Percentiles rank a stretch among this genome's conserved stretches.
phyloP scores from a whole-genome alignment of 2,888 invertebrate species.

The Timema podura region DNA sequence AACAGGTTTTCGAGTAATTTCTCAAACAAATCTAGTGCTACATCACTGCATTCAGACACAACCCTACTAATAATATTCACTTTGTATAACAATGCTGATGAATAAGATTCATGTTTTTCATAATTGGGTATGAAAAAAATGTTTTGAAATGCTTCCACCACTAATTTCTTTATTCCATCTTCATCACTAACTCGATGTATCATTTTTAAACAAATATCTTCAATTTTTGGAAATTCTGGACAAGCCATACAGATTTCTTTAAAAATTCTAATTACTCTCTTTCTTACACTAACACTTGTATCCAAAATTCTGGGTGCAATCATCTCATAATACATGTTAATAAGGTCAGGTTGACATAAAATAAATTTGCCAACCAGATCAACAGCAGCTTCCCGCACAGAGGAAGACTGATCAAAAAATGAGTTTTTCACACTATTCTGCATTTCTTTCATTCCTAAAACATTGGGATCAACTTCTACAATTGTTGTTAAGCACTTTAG shows the following conservation, averaged over 20 bases:
- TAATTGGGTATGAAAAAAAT: background rate
- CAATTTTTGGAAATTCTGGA: background rate
- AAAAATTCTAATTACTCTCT: conserved; percentile 1
- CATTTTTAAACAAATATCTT: conserved; percentile 14
- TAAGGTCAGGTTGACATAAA: background rate
- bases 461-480: background rate
- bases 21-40: no score
- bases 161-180: conserved; percentile 8
- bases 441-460: background rate
- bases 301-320: background rate
- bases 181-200: conserved; percentile 4
- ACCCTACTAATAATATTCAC: no score
- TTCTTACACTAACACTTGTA: conserved; percentile 7
- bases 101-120: no score
- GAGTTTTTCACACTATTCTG: background rate
- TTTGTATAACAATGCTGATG: no score
- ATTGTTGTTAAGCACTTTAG: background rate
- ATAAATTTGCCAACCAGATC: background rate
- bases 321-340: background rate
- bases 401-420: conserved; percentile 11
- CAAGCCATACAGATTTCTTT: background rate
- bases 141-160: conserved; percentile 12
- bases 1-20: no score
- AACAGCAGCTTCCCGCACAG: background rate
- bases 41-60: no score